These are phyloP conservation scores for Anadara kagoshimensis DNA, from an alignment of 1,140 invertebrate genomes.

Conservation along the genomic window DNA sequence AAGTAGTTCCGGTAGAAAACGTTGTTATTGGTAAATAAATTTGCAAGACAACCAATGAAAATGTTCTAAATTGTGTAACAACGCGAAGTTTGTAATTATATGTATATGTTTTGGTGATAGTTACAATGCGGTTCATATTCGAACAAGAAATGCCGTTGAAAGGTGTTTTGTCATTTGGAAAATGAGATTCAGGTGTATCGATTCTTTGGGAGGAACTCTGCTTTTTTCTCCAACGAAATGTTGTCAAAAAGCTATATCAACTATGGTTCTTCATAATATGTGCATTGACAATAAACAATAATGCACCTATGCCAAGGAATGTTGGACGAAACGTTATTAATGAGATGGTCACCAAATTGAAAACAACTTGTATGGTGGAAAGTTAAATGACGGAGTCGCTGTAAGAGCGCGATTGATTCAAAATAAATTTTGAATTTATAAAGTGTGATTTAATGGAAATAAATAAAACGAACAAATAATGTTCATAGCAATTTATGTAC, in stretches of 20 bases:
- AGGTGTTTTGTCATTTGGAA: constrained; percentile 12
- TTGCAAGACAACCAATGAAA: no score
- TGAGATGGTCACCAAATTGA: not conserved
- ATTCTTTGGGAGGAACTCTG: not conserved
- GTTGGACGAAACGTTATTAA: no score
- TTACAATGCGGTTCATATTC: constrained; percentile 14
- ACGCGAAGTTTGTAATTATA: no score
- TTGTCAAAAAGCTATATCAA: not conserved
- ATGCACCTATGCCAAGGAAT: no score
- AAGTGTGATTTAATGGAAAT: no score
- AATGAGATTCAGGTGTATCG: not conserved
- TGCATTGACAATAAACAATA: no score
- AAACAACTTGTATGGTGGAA: not conserved
- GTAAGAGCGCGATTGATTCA: not conserved
- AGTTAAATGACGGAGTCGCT: not conserved
- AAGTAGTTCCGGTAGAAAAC: no score
- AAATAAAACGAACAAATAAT: no score
- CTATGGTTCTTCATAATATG: not conserved
- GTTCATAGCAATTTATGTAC: no score
- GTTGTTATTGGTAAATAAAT: no score
- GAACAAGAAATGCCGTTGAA: constrained; percentile 13
- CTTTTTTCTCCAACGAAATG: not conserved
- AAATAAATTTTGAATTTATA: not conserved
- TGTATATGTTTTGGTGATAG: no score
- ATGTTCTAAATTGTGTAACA: no score